Evolutionary conservation across 1,140 invertebrate species (phyloP), one percentile per base, ranked within the genome.

Genomic region (Sitodiplosis mosellana): DNA sequence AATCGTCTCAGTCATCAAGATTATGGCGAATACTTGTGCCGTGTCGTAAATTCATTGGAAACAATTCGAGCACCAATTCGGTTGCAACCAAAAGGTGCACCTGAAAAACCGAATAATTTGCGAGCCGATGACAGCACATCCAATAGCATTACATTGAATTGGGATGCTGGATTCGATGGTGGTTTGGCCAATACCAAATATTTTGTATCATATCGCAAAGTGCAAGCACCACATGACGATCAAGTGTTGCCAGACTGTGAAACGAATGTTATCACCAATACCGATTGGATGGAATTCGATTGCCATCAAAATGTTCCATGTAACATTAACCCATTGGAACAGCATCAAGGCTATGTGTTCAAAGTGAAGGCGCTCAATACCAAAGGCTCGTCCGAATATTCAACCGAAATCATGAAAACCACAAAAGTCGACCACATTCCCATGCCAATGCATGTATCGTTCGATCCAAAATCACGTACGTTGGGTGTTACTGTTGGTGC

Each of bases 151-250:
- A 78, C 80, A 0, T 61, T 93, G 1, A 70, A 73, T 33, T 93
- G 87, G 87, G 78, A 83, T 53, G 76, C 84, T 1, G 88, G 87
- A 0, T 94, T 93, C 58, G 84, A 93, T 64, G 89, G 90, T 0
- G 88, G 88, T 0, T 59, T 87, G 33, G 73, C 75, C 12, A 84
- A 80, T 53, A 91, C 86, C 0, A 87, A 87, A 56, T 90, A 85
- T 62, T 84, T 84, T 54, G 81, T 90, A 6, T 75, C 75, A 8
- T 85, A 84, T 58, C 73, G 77, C 44, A 72, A 79, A 21, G 73
- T 81, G 1, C 63, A 70, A 0, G 62, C 64, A 58, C 66, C 69
- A 2, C 60, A 70, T 2, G 70, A 76, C 52, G 74, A 78, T 49
- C 64, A 76, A 52, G 54, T 76, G 19, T 67, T 71, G 14, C 62